A percentile compares a stretch with the other conserved stretches of the same genome.
phyloP scores from a whole-genome alignment of 2,888 invertebrate genomes.

The Octonoba sinensis region DNA sequence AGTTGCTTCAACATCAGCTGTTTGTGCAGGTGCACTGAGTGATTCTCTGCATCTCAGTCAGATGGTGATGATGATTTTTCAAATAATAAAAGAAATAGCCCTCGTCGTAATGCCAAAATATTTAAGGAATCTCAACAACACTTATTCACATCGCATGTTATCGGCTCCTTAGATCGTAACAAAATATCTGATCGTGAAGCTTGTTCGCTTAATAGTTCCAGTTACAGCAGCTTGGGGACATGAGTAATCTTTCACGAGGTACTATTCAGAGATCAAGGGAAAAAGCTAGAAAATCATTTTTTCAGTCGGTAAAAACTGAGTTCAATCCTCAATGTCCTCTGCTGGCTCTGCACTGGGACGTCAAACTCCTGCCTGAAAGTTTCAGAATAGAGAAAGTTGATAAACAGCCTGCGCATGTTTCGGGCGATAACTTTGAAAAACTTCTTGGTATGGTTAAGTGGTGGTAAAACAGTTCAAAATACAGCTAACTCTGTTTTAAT shows the following conservation, averaged over 20 bases:
- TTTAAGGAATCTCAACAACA: background rate
- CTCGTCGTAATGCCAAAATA: background rate
- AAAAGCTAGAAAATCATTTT: conserved; percentile 2
- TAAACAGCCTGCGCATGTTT: background rate
- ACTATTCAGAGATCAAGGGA: conserved; percentile 7
- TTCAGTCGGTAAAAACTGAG: no score
- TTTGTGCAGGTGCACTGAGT: no score
- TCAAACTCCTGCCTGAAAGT: background rate
- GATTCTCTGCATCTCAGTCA: no score
- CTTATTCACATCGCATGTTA: conserved; percentile 8
- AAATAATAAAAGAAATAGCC: no score
- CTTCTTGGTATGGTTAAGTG: conserved; percentile 3
- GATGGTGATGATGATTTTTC: no score
- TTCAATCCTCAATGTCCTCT: background rate
- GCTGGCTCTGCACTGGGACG: background rate
- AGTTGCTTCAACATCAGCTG: no score
- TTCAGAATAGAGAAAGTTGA: conserved; percentile 1
- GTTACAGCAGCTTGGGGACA: conserved; percentile 10
- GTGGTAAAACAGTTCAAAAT: background rate
- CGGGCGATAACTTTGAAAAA: conserved; percentile 14
- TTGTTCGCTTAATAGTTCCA: conserved; percentile 2
- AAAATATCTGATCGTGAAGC: conserved; percentile 12
- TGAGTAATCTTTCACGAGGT: background rate
- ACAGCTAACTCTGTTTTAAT: background rate
- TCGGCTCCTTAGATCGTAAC: conserved; percentile 3